phyloP scores from a whole-genome alignment of 2,888 invertebrate genomes.

The Sphecodes monilicornis region DNA sequence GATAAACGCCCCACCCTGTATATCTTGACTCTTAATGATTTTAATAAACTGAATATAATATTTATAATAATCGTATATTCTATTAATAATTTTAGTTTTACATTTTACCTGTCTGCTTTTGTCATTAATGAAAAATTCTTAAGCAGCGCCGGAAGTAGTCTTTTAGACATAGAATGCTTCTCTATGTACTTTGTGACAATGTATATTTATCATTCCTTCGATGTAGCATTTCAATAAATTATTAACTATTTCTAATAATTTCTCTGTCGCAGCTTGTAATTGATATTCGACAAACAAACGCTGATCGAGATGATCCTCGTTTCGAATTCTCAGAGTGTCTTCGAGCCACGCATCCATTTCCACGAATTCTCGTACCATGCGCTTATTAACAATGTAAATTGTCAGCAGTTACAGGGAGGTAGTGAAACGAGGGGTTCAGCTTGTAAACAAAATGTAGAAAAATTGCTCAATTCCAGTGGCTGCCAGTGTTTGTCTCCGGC shows the following conservation, averaged over 20 bases:
- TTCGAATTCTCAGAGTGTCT: not conserved
- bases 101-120: too few species aligned
- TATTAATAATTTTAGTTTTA: too few species aligned
- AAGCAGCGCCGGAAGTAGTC: too few species aligned
- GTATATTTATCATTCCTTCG: not conserved
- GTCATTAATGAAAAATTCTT: not conserved
- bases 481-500: slow-evolving; percentile 56
- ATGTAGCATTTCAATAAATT: not conserved
- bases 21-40: too few species aligned
- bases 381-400: slow-evolving; percentile 70
- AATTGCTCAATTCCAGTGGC: slow-evolving; percentile 71
- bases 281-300: not conserved
- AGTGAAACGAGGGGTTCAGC: slow-evolving; percentile 44
- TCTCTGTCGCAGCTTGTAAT: not conserved
- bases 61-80: too few species aligned
- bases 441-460: slow-evolving; percentile 73
- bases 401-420: slow-evolving; percentile 16
- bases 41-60: too few species aligned
- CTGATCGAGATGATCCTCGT: not conserved
- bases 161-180: not conserved
- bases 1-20: too few species aligned
- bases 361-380: not conserved
- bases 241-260: not conserved
- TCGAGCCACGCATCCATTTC: not conserved
- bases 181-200: not conserved